Evolutionary conservation across 2,113 vertebrate genomes (phyloP), one percentile per base, ranked within the genome.

Genomic region (Crocuta crocuta): DNA sequence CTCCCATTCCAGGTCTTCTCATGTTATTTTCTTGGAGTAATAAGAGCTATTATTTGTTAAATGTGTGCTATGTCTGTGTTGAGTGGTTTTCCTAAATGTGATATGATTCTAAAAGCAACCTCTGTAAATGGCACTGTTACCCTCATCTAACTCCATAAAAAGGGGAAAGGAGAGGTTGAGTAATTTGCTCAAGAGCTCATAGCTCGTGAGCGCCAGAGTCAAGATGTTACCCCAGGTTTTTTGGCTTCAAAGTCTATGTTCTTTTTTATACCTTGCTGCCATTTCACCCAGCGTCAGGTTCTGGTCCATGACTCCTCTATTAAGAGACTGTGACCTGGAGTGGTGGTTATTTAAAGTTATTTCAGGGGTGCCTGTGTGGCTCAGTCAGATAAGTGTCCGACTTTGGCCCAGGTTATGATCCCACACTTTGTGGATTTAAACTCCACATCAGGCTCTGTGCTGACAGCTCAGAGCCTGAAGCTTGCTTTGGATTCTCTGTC

Each of bases 51-150:
- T 93, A 68, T 50, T 93, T 80, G 71, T 65, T 70, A 70, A 89
- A 80, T 11, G 31, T 53, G 43, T 10, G n/a, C 15, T 39, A 48
- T 31, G 0, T 90, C 23, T 89, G 15, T 86, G 10, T 61, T 71
- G 26, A 48, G 24, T 74, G 10, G 31, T 43, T 89, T 92, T 88
- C 76, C 61, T 73, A 24, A 92, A 43, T 92, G 86, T 79, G 31
- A 65, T 61, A n/a, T 79, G 68, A 87, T 68, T 81, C 35, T 91
- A 84, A 95, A 74, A 65, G 61, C 82, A 93, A 58, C 39, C 48
- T 95, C 88, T 70, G 28, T 15, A 50, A 58, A 48, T 63, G 26
- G n/a, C 21, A 33, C 45, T 17, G 43, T 86, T 91, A 33, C 23
- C 21, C 16, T 80, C 39, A 39, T 74, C 33, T 93, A 68, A 65